These are phyloP conservation scores for Asbolus verrucosus DNA, from an alignment of 1,140 invertebrate species.

Conservation along the genomic window DNA sequence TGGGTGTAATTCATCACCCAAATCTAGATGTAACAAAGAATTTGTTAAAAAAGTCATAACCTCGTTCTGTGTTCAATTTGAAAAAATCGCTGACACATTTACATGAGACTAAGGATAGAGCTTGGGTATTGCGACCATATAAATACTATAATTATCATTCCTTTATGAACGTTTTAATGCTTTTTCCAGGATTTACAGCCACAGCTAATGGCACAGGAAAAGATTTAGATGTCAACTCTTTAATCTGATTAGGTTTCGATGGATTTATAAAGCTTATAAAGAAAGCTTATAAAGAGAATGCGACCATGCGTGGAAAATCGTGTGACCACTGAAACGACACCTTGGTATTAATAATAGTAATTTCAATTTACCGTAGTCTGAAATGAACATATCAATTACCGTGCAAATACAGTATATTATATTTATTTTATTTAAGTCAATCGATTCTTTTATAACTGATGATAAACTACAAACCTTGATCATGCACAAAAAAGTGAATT, in stretches of 20 bases:
- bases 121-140: not conserved
- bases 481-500: not conserved
- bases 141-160: conserved; percentile 16
- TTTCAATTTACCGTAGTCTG: too few relatives aligned
- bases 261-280: conserved; percentile 4
- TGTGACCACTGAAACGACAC: not conserved
- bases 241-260: conserved; percentile 5
- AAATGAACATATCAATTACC: too few relatives aligned
- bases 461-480: not conserved
- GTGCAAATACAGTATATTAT: too few relatives aligned
- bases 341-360: too few relatives aligned
- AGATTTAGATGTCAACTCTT: conserved; percentile 21
- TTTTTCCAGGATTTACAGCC: conserved; percentile 4
- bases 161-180: conserved; percentile 20
- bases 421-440: too few relatives aligned
- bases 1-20: not conserved
- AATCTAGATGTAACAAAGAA: conserved; percentile 1
- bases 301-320: not conserved
- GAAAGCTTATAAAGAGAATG: too few relatives aligned
- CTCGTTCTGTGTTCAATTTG: not conserved
- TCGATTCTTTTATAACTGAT: too few relatives aligned
- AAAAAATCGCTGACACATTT: not conserved
- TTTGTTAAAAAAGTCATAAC: conserved; percentile 3
- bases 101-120: not conserved
- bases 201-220: not conserved